Evolutionary conservation across 92 coral and sea anemone genomes (phyloP).

Genomic region (Galaxea fascicularis): DNA sequence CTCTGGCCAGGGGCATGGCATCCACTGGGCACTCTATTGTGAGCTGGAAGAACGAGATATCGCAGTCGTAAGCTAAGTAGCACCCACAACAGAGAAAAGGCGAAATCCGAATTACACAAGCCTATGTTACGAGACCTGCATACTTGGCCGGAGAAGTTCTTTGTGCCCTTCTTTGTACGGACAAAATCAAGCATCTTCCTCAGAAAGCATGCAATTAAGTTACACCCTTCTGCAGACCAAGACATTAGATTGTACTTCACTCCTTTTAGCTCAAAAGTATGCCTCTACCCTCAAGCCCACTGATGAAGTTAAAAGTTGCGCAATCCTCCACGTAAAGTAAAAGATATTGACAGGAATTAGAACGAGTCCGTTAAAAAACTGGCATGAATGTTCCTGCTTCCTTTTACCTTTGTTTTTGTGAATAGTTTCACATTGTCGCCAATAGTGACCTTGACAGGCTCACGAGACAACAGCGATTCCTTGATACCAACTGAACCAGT

Average conservation of each 20-base stretch:
- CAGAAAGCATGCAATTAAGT: no score
- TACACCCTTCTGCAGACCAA: no score
- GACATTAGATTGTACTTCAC: no score
- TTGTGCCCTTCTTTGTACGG: no score
- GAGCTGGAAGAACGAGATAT: neutral
- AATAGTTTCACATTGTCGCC: conserved; percentile 74
- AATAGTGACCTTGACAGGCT: conserved; percentile 65
- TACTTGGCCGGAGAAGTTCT: neutral
- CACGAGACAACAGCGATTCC: conserved; percentile 59
- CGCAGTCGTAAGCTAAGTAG: neutral
- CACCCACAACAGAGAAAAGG: neutral
- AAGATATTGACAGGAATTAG: no score
- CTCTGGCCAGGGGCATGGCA: conserved; percentile 78
- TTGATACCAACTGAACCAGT: conserved; percentile 74
- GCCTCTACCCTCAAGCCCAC: no score
- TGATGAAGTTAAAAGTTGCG: no score
- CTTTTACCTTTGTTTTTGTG: conserved; percentile 58
- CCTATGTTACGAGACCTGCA: neutral
- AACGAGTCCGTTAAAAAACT: no score
- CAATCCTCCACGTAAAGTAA: no score
- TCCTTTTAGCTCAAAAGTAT: no score
- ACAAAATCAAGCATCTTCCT: no score
- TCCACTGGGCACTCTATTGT: conserved; percentile 71
- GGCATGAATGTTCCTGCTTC: neutral
- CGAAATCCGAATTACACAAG: neutral